A percentile compares a stretch with the other conserved stretches of the same genome.
Conservation (phyloP, 2,113 vertebrate genomes). For the Eurypyga helias region DNA sequence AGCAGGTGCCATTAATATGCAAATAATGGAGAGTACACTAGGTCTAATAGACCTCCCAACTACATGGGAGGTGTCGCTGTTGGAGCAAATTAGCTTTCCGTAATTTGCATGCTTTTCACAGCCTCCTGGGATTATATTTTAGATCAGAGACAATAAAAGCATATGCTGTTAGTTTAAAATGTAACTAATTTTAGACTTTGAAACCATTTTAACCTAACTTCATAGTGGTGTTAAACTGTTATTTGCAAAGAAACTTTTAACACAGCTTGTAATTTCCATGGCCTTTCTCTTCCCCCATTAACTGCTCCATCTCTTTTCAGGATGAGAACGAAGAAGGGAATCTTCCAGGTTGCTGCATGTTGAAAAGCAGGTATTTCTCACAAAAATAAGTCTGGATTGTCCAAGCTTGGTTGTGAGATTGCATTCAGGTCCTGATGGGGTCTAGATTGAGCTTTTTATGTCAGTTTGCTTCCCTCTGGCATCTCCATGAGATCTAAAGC, state of each 20-base stretch:
- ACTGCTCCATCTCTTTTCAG: constrained; percentile 37
- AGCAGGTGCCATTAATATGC: constrained; percentile 85
- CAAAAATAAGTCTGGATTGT: background rate
- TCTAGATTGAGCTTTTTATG: background rate
- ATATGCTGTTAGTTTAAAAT: constrained; percentile 79
- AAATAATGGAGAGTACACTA: constrained; percentile 78
- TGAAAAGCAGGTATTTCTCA: background rate
- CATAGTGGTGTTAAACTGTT: constrained; percentile 71
- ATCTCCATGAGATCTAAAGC: background rate
- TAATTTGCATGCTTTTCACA: constrained; percentile 80
- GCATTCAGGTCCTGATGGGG: background rate
- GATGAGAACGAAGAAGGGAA: constrained; percentile 13
- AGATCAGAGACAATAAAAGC: constrained; percentile 84
- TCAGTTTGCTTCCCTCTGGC: background rate
- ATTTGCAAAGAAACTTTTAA: constrained; percentile 74
- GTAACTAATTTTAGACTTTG: constrained; percentile 82
- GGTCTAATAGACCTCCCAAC: constrained; percentile 82
- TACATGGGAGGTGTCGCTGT: constrained; percentile 80
- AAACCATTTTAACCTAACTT: constrained; percentile 78
- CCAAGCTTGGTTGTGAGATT: background rate
- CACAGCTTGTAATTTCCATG: constrained; percentile 63
- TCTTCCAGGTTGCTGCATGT: background rate
- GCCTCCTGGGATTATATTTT: constrained; percentile 83
- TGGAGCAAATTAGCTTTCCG: constrained; percentile 84
- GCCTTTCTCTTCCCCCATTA: constrained; percentile 33